Conservation (phyloP, 1,140 invertebrate genomes). For the Phthorimaea operculella region DNA sequence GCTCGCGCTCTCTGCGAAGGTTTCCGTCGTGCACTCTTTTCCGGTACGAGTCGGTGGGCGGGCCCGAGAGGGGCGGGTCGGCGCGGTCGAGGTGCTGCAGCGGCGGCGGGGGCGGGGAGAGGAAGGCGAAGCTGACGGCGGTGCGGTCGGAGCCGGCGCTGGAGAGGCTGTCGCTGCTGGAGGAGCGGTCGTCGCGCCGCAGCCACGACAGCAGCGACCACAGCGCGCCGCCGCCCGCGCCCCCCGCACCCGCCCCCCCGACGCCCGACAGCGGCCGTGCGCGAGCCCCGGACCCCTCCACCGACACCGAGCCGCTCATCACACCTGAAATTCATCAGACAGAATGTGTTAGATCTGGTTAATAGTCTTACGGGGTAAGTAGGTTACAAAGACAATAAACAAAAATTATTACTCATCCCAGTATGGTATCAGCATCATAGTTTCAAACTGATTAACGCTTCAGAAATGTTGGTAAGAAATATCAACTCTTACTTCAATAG, state of each 20-base stretch:
- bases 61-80: slow-evolving; percentile 60
- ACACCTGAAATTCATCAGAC: slow-evolving; percentile 35
- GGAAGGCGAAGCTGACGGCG: slow-evolving; percentile 77
- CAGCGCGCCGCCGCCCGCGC: slow-evolving; percentile 29
- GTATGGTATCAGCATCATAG: too few relatives aligned
- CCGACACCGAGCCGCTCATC: slow-evolving; percentile 35
- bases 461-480: too few relatives aligned
- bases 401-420: too few relatives aligned
- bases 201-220: slow-evolving; percentile 57
- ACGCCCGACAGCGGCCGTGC: slow-evolving; percentile 40
- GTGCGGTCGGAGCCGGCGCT: slow-evolving; percentile 74
- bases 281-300: slow-evolving; percentile 34
- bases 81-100: slow-evolving; percentile 34
- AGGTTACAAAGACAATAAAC: background rate
- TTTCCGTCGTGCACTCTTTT: slow-evolving; percentile 72
- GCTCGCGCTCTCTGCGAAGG: slow-evolving; percentile 65
- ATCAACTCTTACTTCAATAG: too few relatives aligned
- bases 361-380: slow-evolving; percentile 3
- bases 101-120: slow-evolving; percentile 62
- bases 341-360: slow-evolving; percentile 9
- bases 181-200: slow-evolving; percentile 40
- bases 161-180: slow-evolving; percentile 50
- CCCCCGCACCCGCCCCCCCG: slow-evolving; percentile 23
- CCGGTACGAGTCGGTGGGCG: slow-evolving; percentile 71
- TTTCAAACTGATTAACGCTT: too few relatives aligned